Base-by-base conservation (phyloP, 1,140 invertebrate species). In the Diachasmimorpha longicaudata region DNA sequence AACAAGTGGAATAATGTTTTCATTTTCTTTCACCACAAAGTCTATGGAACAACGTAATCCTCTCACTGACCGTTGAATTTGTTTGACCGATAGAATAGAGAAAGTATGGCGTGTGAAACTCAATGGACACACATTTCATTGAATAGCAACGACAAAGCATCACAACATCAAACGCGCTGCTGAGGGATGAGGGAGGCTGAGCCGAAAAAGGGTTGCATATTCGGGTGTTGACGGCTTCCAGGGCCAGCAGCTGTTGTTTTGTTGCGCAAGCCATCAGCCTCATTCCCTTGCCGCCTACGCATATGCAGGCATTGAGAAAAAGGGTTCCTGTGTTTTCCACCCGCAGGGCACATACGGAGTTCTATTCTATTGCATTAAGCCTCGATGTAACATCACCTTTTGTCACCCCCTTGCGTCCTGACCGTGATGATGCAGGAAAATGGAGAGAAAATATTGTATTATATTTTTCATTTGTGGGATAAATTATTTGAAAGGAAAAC, bases 241-340 rank as follows among this genome's bases (percentile, higher is more conserved):
- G 77, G 63, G 52, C 74, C 75, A 74, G 84, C 86, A 89, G 87
- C 87, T 88, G 87, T 89, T 89, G 86, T 88, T 87, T 86, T 88
- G 86, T 86, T 85, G 83, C 85, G 84, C 82, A 86, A 81, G 83
- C 25, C n/a, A 66, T 23, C 63, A 76, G 66, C 14, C 25, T 36
- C 70, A 31, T 31, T 58, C 46, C 25, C 46, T 10, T 36, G 13
- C 36, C 66, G 14, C 66, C 66, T 36, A 37, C 66, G 66, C 66
- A 68, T 25, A 39, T 36, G 4, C 31, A 68, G 36, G 0, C 14
- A 37, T n/a, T 37, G 31, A 68, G 31, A 68, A 39, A 68, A 68
- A 68, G 66, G 66, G 66, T 68, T 37, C 31, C 14, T 68, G 25
- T 68, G 66, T 68, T 19, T 68, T 37, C 25, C 16, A 25, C 66